Percentiles rank a stretch among this genome's conserved stretches.
phyloP scores from a whole-genome alignment of 1,140 invertebrate genomes.

The Schlechtendalia chinensis region DNA sequence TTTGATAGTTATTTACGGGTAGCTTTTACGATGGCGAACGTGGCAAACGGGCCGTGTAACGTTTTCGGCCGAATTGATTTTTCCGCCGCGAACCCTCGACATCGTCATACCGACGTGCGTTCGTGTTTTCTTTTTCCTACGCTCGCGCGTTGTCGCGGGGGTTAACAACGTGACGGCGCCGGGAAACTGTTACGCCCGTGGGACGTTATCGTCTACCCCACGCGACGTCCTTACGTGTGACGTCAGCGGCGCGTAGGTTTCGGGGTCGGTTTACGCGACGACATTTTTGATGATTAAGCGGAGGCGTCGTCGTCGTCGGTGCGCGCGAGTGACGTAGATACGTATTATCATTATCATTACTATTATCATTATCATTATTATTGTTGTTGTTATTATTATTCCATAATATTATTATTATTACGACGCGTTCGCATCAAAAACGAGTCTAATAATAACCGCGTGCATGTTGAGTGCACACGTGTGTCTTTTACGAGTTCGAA shows the following conservation, averaged over 20 bases:
- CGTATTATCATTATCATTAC: too few species aligned
- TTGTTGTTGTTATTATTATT: too few species aligned
- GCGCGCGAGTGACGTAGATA: too few species aligned
- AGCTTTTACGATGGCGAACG: neutral
- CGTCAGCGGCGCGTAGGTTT: conserved; percentile 10
- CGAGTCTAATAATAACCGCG: too few species aligned
- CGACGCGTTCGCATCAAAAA: too few species aligned
- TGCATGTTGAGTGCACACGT: too few species aligned
- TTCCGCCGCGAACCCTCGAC: neutral
- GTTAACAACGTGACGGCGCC: neutral
- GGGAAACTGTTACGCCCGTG: conserved; percentile 19
- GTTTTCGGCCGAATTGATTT: neutral
- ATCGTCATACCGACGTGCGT: too few species aligned
- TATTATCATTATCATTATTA: too few species aligned
- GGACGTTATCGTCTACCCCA: neutral
- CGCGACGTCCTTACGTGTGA: conserved; percentile 12
- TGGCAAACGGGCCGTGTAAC: too few species aligned
- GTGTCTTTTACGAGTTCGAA: too few species aligned
- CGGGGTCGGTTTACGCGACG: neutral
- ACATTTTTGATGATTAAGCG: neutral
- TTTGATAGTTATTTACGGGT: neutral
- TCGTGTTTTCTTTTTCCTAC: too few species aligned
- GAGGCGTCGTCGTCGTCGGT: neutral
- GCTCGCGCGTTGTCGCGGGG: neutral
- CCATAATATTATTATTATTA: too few species aligned